phyloP scores from a whole-genome alignment of 2,888 invertebrate genomes.

The Fragum whitleyi region DNA sequence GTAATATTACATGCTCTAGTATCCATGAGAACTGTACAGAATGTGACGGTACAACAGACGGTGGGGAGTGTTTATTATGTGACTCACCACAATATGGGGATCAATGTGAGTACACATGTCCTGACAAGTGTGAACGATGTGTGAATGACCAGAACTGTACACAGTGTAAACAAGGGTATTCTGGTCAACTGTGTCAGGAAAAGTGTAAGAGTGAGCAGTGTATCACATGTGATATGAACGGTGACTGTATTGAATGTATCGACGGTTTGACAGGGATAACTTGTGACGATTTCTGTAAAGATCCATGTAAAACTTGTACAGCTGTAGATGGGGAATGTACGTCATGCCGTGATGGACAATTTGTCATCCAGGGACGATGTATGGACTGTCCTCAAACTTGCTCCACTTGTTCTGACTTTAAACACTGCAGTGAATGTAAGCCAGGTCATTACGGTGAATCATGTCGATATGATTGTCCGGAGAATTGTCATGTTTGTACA shows the following conservation, averaged over 20 bases:
- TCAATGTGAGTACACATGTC: constrained; percentile 44
- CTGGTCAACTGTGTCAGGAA: constrained; percentile 40
- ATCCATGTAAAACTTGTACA: constrained; percentile 37
- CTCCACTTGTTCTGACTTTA: constrained; percentile 9
- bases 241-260: constrained; percentile 43
- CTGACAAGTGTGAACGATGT: constrained; percentile 46
- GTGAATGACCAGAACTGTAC: constrained; percentile 33
- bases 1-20: constrained; percentile 44
- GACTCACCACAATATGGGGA: constrained; percentile 31
- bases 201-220: background rate
- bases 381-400: constrained; percentile 43
- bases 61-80: constrained; percentile 40
- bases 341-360: constrained; percentile 37
- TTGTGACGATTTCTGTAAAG: constrained; percentile 31
- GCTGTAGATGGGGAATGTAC: constrained; percentile 29
- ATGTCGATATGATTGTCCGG: no score
- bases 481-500: no score
- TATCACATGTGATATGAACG: background rate
- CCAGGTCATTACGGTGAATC: no score
- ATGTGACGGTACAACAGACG: constrained; percentile 24
- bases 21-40: constrained; percentile 34
- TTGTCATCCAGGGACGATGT: constrained; percentile 16
- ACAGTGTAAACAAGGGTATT: constrained; percentile 36
- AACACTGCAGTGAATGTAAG: background rate
- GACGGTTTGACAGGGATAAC: background rate